A percentile compares a stretch with the other conserved stretches of the same genome.
phyloP scores from a whole-genome alignment of 1,140 invertebrate species.

The Helicoverpa armigera region DNA sequence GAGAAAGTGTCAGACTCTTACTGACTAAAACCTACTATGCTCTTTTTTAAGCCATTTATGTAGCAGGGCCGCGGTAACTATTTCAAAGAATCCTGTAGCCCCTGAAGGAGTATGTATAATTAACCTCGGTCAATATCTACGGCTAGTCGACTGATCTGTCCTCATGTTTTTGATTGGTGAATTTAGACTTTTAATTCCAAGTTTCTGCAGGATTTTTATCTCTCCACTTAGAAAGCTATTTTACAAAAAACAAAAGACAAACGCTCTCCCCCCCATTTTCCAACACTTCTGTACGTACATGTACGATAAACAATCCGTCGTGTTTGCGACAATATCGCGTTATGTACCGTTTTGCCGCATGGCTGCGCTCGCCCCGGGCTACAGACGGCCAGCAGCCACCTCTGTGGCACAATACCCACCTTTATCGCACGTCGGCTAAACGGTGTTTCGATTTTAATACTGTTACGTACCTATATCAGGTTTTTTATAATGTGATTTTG shows the following conservation, averaged over 20 bases:
- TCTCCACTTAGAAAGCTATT: background rate
- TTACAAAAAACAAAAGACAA: background rate
- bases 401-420: constrained; percentile 19
- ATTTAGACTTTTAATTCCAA: too few species aligned
- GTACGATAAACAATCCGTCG: constrained; percentile 72
- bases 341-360: constrained; percentile 78
- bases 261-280: background rate
- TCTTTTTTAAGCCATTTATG: too few species aligned
- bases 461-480: background rate
- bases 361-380: constrained; percentile 64
- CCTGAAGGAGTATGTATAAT: too few species aligned
- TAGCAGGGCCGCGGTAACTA: too few species aligned
- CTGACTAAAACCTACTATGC: too few species aligned
- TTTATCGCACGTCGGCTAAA: background rate
- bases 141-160: too few species aligned
- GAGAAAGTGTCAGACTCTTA: too few species aligned
- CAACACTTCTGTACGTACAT: constrained; percentile 27
- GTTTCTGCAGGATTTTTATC: background rate
- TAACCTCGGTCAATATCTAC: too few species aligned
- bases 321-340: constrained; percentile 75
- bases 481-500: background rate
- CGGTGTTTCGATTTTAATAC: background rate
- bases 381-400: constrained; percentile 15
- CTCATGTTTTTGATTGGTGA: too few species aligned
- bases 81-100: too few species aligned